These are phyloP conservation scores for Megaceryle torquata DNA, from an alignment of 2,113 vertebrate species.

Conservation along the genomic window DNA sequence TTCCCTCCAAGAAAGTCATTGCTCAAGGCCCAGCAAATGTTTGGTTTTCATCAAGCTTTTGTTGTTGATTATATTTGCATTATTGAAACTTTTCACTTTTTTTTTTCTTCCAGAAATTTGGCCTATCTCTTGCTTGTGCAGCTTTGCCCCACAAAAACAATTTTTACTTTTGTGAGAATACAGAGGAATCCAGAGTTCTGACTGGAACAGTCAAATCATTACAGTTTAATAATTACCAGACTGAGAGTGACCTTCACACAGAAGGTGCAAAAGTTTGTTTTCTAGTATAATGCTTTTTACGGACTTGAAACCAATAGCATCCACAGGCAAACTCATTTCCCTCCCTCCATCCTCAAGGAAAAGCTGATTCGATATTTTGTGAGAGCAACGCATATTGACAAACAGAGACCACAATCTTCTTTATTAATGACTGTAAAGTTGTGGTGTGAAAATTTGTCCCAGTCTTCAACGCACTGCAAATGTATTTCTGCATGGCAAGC, in stretches of 20 bases:
- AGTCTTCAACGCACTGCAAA: neutral
- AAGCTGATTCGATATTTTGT: constrained; percentile 19
- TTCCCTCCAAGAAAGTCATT: neutral
- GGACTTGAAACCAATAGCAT: neutral
- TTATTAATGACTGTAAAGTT: constrained; percentile 41
- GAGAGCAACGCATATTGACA: neutral
- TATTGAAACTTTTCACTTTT: neutral
- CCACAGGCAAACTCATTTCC: neutral
- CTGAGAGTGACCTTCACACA: neutral
- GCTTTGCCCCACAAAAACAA: neutral
- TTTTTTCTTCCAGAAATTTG: neutral
- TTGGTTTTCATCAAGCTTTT: neutral
- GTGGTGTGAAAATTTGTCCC: constrained; percentile 34
- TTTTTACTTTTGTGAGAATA: neutral
- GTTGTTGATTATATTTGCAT: neutral
- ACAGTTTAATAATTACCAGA: neutral
- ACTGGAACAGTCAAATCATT: neutral
- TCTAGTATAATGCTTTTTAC: neutral
- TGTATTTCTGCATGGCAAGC: constrained; percentile 25
- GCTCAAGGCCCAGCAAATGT: accelerated
- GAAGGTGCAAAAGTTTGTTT: neutral
- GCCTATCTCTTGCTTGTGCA: neutral
- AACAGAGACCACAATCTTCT: constrained; percentile 21
- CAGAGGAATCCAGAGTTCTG: neutral
- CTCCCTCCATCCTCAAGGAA: neutral